phyloP scores from a whole-genome alignment of 2,113 vertebrate species.

The Calcarius ornatus region DNA sequence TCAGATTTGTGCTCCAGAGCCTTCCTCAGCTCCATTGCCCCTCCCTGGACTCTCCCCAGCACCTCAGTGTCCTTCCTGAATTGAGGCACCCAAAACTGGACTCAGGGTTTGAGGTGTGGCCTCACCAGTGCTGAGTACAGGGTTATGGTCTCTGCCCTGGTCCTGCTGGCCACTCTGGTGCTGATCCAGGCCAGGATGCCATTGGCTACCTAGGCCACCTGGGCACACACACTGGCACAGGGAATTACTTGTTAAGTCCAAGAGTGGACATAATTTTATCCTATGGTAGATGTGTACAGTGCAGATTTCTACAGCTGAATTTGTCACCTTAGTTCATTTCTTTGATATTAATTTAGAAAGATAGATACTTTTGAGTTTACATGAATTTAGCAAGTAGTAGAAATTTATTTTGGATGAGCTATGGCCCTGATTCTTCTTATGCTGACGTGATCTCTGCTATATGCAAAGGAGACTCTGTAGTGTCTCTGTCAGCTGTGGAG shows the following conservation, averaged over 20 bases:
- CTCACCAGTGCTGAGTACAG: fast-evolving
- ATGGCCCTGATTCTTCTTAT: neutral
- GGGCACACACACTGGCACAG: neutral
- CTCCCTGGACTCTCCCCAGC: neutral
- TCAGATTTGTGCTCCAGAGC: neutral
- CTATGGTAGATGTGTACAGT: neutral
- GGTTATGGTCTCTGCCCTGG: fast-evolving
- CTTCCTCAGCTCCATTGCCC: neutral
- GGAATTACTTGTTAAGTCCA: neutral
- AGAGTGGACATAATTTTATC: neutral
- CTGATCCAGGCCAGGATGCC: neutral
- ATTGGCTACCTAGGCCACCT: neutral
- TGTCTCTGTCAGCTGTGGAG: neutral
- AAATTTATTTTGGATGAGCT: neutral
- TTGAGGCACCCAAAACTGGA: neutral
- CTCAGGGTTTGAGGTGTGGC: neutral
- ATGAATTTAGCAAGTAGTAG: neutral
- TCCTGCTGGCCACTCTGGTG: neutral
- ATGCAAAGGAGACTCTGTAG: neutral
- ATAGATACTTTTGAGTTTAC: neutral
- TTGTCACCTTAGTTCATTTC: neutral
- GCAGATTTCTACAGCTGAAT: neutral
- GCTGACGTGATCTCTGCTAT: neutral
- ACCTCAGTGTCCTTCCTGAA: fast-evolving
- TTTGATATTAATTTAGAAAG: neutral